These are phyloP conservation scores for Eulithis prunata DNA, from an alignment of 2,888 invertebrate genomes.

Conservation along the genomic window DNA sequence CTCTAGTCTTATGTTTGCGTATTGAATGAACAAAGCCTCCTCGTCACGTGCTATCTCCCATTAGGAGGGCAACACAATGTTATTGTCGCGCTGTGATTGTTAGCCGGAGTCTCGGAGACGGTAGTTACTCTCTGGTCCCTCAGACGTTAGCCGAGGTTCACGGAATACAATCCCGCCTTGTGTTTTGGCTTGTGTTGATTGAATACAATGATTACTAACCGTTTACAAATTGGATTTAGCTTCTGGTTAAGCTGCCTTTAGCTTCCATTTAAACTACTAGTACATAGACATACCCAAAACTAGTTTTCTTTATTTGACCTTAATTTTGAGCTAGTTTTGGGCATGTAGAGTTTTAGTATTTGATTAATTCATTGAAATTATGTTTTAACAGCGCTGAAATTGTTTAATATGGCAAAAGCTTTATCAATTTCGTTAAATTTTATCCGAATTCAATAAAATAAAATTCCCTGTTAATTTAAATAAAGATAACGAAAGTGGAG, in stretches of 20 bases:
- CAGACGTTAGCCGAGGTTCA: slow-evolving; percentile 1
- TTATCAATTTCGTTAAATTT: too few relatives aligned
- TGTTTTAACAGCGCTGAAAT: too few relatives aligned
- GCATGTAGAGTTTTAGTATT: too few relatives aligned
- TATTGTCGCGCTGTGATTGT: slow-evolving; percentile 6
- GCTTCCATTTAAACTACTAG: not conserved
- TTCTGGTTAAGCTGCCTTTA: not conserved
- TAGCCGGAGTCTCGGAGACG: not conserved
- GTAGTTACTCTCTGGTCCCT: slow-evolving; percentile 4
- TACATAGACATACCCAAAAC: not conserved
- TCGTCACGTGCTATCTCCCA: slow-evolving; percentile 7
- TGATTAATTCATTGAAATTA: too few relatives aligned
- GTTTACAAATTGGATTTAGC: not conserved
- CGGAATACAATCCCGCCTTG: not conserved
- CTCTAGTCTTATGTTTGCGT: not conserved
- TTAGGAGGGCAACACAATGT: slow-evolving; percentile 14
- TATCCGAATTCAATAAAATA: slow-evolving; percentile 2
- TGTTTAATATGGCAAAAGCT: too few relatives aligned
- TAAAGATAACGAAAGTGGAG: slow-evolving; percentile 22
- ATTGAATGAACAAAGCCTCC: slow-evolving; percentile 5
- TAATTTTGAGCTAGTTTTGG: too few relatives aligned
- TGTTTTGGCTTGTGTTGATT: slow-evolving; percentile 9
- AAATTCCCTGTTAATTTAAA: slow-evolving; percentile 13
- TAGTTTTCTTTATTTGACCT: not conserved
- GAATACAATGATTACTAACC: slow-evolving; percentile 7